A percentile compares a stretch with the other conserved stretches of the same genome.
These are phyloP conservation scores for Nasonovia ribisnigri DNA, from an alignment of 2,888 invertebrate species.

Conservation along the genomic window DNA sequence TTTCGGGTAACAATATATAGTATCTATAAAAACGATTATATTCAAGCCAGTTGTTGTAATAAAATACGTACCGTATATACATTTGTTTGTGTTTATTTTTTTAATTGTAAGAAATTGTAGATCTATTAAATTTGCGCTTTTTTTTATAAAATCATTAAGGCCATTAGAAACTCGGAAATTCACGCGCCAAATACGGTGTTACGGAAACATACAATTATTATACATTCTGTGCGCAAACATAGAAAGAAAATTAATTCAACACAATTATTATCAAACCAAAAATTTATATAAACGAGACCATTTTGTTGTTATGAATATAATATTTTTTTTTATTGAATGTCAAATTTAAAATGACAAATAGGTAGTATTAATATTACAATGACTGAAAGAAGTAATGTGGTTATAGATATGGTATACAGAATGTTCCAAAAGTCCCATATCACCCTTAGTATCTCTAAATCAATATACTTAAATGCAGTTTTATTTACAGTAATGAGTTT, in stretches of 20 bases:
- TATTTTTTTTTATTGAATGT: not conserved
- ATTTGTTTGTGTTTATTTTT: conserved; percentile 1
- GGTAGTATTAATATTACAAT: not conserved
- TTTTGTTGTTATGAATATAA: not conserved
- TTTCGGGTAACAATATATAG: not conserved
- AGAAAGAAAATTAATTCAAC: conserved; percentile 23
- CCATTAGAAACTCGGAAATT: conserved; percentile 63
- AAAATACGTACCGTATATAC: not conserved
- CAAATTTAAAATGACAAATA: not conserved
- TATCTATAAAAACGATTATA: conserved; percentile 1
- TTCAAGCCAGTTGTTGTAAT: not conserved
- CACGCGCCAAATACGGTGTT: conserved; percentile 61
- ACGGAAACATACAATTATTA: conserved; percentile 61
- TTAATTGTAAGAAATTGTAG: conserved; percentile 48
- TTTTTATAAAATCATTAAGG: conserved; percentile 50
- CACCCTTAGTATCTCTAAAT: too few species aligned
- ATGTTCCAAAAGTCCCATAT: too few species aligned
- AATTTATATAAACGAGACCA: not conserved
- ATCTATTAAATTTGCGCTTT: conserved; percentile 41
- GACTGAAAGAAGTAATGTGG: not conserved
- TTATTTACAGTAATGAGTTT: too few species aligned
- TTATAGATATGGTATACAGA: not conserved
- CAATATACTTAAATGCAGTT: too few species aligned
- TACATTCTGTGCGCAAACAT: conserved; percentile 19
- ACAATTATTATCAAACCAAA: conserved; percentile 14